phyloP scores from a whole-genome alignment of 2,797 vertebrate genomes.

The Iguana delicatissima region DNA sequence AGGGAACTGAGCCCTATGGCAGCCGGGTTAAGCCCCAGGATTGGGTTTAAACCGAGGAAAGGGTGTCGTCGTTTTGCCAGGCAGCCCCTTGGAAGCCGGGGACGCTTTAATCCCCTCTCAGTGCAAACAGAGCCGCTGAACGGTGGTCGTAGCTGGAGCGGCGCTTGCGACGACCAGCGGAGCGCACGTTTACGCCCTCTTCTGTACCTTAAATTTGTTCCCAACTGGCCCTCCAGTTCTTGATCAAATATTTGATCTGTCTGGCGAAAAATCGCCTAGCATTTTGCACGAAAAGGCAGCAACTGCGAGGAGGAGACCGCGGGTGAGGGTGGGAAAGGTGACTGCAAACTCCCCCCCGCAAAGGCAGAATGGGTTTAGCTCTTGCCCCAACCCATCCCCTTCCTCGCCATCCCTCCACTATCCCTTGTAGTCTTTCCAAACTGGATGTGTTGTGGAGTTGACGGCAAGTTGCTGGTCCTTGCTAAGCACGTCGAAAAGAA shows the following conservation, averaged over 20 bases:
- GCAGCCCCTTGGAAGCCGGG: neutral
- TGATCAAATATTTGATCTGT: conserved; percentile 53
- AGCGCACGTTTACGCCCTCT: too few species aligned
- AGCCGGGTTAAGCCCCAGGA: neutral
- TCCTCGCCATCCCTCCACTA: too few species aligned
- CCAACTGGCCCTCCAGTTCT: neutral
- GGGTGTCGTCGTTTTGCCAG: neutral
- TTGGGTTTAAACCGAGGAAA: too few species aligned
- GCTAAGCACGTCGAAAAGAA: conserved; percentile 71
- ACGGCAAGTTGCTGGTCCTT: conserved; percentile 73
- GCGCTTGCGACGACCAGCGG: neutral
- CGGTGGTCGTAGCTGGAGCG: neutral
- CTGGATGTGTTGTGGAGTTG: conserved; percentile 66
- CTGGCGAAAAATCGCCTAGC: conserved; percentile 56
- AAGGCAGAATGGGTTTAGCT: conserved; percentile 1
- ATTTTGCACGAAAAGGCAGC: conserved; percentile 50
- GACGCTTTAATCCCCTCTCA: neutral
- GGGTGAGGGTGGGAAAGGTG: neutral
- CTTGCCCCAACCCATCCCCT: neutral
- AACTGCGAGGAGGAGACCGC: neutral
- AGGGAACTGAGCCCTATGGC: neutral
- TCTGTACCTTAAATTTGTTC: neutral
- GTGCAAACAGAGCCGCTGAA: neutral
- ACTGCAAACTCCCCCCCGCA: too few species aligned
- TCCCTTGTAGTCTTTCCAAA: conserved; percentile 50